Evolutionary conservation across 2,888 invertebrate species (phyloP).

Genomic region (Argyresthia goedartella): DNA sequence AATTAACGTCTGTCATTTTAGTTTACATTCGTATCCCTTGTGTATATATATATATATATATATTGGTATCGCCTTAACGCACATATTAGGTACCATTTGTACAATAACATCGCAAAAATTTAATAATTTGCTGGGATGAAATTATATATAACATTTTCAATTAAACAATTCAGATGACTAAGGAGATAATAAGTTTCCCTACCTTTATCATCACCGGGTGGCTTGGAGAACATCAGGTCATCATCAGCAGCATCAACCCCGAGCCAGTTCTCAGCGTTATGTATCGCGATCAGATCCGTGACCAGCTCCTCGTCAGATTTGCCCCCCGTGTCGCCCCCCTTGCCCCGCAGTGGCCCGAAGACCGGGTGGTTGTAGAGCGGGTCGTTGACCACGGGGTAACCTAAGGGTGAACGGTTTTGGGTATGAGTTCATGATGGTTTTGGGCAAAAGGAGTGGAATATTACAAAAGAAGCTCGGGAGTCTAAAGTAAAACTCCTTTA

Average conservation of each 20-base stretch:
- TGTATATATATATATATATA: no score
- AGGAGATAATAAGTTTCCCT: conserved; percentile 1
- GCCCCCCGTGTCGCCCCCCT: conserved; percentile 88
- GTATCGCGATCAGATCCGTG: conserved; percentile 89
- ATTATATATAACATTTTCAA: not conserved
- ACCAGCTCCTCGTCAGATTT: conserved; percentile 92
- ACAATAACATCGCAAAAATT: no score
- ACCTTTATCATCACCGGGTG: conserved; percentile 77
- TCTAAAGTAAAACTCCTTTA: no score
- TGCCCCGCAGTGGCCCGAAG: conserved; percentile 94
- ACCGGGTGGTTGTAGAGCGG: conserved; percentile 96
- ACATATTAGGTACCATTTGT: no score
- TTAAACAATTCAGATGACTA: no score
- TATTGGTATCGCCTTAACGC: no score
- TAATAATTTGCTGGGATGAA: not conserved
- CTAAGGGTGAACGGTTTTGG: conserved; percentile 44
- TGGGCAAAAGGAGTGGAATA: no score
- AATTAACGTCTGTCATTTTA: no score
- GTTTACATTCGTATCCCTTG: no score
- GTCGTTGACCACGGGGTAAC: conserved; percentile 97
- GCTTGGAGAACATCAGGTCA: conserved; percentile 85
- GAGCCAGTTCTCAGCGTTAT: conserved; percentile 95
- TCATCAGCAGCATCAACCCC: conserved; percentile 92
- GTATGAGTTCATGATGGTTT: no score
- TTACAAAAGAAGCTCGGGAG: no score